Conservation (phyloP, 2,888 invertebrate species). For the Rhodophaea formosa region DNA sequence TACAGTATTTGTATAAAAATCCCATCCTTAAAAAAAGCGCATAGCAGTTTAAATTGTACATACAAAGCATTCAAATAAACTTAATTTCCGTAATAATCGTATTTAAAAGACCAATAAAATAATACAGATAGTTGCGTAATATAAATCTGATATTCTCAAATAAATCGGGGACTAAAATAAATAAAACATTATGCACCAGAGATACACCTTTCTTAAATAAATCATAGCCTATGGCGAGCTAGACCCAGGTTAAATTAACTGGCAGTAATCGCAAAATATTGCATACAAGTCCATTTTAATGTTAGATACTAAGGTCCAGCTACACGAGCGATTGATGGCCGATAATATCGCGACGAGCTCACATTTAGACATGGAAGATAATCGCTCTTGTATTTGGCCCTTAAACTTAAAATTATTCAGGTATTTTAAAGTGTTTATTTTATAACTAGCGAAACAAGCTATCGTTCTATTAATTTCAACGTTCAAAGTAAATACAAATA, state of each 20-base stretch:
- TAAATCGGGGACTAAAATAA: background rate
- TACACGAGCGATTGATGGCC: too few relatives aligned
- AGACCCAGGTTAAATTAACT: conserved; percentile 2
- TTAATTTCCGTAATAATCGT: too few relatives aligned
- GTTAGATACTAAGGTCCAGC: background rate
- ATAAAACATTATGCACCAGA: conserved; percentile 64
- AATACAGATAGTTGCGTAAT: background rate
- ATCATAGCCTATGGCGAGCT: conserved; percentile 66
- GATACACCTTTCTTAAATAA: conserved; percentile 43
- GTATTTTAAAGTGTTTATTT: background rate
- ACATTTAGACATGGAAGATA: too few relatives aligned
- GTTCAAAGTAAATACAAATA: background rate
- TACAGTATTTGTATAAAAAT: too few relatives aligned
- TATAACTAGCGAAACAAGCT: background rate
- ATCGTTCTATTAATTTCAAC: background rate
- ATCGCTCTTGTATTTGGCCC: too few relatives aligned
- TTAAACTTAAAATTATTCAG: background rate
- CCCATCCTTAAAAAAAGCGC: too few relatives aligned
- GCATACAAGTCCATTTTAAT: background rate
- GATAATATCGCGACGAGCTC: too few relatives aligned
- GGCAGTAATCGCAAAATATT: conserved; percentile 6
- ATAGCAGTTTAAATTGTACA: too few relatives aligned
- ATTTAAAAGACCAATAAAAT: too few relatives aligned
- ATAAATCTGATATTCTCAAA: background rate
- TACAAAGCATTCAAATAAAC: too few relatives aligned